Conservation (phyloP, 2,888 invertebrate species). For the Aquatica leii region DNA sequence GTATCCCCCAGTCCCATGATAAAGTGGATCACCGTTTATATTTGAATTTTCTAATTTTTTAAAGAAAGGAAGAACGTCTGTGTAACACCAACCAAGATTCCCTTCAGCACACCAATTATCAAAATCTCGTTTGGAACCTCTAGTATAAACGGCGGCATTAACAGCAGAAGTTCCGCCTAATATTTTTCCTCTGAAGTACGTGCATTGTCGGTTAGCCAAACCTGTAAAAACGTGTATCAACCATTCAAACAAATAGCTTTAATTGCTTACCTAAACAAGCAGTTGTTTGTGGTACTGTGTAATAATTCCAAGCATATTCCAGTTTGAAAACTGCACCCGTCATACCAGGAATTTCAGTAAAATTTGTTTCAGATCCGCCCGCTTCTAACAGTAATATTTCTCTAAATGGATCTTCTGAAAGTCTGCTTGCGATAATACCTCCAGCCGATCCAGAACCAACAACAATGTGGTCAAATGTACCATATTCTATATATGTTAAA, state of each 20-base stretch:
- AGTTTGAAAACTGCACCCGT: background rate
- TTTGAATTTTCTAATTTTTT: slow-evolving; percentile 17
- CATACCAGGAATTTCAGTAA: slow-evolving; percentile 62
- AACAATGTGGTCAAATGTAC: too few relatives aligned
- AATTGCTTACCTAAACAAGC: slow-evolving; percentile 39
- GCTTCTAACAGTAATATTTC: slow-evolving; percentile 64
- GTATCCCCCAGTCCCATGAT: slow-evolving; percentile 12
- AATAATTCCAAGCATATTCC: slow-evolving; percentile 10
- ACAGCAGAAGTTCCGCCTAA: slow-evolving; percentile 39
- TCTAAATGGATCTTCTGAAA: slow-evolving; percentile 60
- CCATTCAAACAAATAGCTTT: background rate
- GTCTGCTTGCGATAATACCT: slow-evolving; percentile 60
- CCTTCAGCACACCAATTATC: slow-evolving; percentile 61
- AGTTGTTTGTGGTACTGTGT: slow-evolving; percentile 8
- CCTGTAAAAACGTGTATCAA: background rate
- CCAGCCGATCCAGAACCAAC: slow-evolving; percentile 63
- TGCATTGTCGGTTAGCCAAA: background rate
- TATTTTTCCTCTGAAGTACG: slow-evolving; percentile 26
- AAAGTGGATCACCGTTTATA: slow-evolving; percentile 9
- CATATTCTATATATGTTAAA: too few relatives aligned
- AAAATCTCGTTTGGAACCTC: slow-evolving; percentile 62
- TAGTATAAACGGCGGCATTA: slow-evolving; percentile 38
- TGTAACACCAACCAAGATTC: slow-evolving; percentile 62
- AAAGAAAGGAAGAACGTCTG: slow-evolving; percentile 16
- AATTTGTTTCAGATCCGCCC: slow-evolving; percentile 60